Conservation (phyloP, 2,797 vertebrate genomes). For the Epinephelus awoara region DNA sequence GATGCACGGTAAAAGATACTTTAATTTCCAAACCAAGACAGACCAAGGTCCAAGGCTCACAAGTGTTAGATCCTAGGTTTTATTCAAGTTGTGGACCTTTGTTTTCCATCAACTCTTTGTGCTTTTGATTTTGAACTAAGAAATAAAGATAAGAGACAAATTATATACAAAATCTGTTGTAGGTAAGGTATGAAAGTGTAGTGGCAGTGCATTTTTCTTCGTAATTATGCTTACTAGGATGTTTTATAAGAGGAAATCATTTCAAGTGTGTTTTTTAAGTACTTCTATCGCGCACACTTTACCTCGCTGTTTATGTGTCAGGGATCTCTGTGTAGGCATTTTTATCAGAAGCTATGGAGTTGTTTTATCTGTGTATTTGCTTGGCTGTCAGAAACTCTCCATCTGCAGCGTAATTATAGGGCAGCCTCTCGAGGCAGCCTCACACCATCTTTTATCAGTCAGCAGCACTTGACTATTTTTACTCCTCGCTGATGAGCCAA, state of each 20-base stretch:
- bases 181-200: background rate
- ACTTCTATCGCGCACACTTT: slow-evolving; percentile 10
- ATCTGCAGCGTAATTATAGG: slow-evolving; percentile 67
- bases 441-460: slow-evolving; percentile 68
- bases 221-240: slow-evolving; percentile 1
- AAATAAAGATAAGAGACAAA: background rate
- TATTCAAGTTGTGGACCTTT: background rate
- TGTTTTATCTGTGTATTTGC: slow-evolving; percentile 66
- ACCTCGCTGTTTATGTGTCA: slow-evolving; percentile 32
- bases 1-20: slow-evolving; percentile 18
- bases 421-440: slow-evolving; percentile 57
- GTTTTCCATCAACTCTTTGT: background rate
- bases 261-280: background rate
- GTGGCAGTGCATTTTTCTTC: background rate
- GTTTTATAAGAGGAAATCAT: background rate
- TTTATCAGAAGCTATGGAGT: slow-evolving; percentile 39
- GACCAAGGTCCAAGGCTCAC: background rate
- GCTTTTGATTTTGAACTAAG: background rate
- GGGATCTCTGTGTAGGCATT: slow-evolving; percentile 42
- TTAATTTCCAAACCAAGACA: slow-evolving; percentile 10
- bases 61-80: slow-evolving; percentile 9
- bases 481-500: slow-evolving; percentile 46
- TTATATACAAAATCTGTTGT: background rate
- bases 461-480: slow-evolving; percentile 73
- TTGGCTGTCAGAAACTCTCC: slow-evolving; percentile 68